Conservation (phyloP, 2,113 vertebrate genomes). For the Hypomesus transpacificus region DNA sequence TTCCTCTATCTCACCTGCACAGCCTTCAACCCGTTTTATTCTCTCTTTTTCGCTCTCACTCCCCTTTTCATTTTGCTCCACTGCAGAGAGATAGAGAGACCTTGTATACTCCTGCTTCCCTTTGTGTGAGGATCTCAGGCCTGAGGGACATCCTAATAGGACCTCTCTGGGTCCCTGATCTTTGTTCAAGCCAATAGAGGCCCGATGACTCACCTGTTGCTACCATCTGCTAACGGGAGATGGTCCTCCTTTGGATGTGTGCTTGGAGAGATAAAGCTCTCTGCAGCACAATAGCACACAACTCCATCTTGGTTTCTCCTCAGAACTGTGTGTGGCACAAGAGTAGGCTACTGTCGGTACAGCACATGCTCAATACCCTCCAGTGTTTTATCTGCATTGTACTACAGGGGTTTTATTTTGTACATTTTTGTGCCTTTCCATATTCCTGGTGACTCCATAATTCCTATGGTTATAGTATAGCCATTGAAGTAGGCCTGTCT, state of each 20-base stretch:
- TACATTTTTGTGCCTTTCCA: not conserved
- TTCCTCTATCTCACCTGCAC: not conserved
- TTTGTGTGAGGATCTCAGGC: not conserved
- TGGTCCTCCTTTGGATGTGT: slow-evolving; percentile 4
- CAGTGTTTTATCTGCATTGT: no score
- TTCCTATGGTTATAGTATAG: not conserved
- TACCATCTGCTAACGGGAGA: not conserved
- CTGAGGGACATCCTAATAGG: not conserved
- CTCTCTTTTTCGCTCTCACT: not conserved
- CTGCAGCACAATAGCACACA: not conserved
- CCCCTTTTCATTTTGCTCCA: not conserved
- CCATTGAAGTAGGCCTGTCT: not conserved
- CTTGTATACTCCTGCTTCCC: not conserved
- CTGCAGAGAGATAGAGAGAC: not conserved
- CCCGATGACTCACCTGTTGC: slow-evolving; percentile 14
- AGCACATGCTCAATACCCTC: no score
- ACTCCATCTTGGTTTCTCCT: no score
- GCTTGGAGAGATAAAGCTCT: not conserved
- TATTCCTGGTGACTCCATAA: not conserved
- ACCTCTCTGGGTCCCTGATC: not conserved
- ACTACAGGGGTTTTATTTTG: no score
- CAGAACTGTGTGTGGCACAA: not conserved
- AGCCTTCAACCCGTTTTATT: not conserved
- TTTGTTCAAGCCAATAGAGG: not conserved
- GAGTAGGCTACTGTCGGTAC: no score